A percentile compares a stretch with the other conserved stretches of the same genome.
phyloP scores from a whole-genome alignment of 2,797 vertebrate species.

The Cuniculus paca region DNA sequence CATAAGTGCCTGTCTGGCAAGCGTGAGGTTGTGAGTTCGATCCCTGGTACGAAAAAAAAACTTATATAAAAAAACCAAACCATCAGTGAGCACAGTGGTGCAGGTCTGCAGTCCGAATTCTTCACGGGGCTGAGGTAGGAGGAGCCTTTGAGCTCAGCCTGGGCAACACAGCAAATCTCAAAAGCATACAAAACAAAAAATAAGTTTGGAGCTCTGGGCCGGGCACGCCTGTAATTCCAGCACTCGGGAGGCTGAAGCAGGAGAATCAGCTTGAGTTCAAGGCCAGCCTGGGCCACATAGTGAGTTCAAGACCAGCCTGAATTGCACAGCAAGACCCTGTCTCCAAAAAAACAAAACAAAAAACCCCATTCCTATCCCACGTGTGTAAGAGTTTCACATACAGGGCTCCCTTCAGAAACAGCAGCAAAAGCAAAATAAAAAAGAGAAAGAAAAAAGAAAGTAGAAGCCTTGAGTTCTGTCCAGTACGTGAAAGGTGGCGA shows the following conservation, averaged over 20 bases:
- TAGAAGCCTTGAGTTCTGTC: too few relatives aligned
- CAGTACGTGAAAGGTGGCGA: fast-evolving
- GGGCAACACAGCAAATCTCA: neutral
- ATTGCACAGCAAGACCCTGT: neutral
- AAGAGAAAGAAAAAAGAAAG: too few relatives aligned
- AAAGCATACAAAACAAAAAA: neutral
- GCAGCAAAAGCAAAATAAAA: too few relatives aligned
- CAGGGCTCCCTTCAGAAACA: too few relatives aligned
- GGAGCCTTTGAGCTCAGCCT: neutral
- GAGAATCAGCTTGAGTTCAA: neutral
- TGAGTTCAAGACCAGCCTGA: neutral
- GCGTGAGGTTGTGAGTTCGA: too few relatives aligned
- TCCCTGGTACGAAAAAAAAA: too few relatives aligned
- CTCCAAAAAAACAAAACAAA: neutral
- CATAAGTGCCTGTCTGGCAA: too few relatives aligned
- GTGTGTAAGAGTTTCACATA: too few relatives aligned
- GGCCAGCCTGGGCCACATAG: neutral
- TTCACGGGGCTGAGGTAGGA: neutral
- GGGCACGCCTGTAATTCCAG: neutral
- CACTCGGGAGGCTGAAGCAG: neutral
- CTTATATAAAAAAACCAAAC: too few relatives aligned
- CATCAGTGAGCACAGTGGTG: fast-evolving
- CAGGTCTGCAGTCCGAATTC: too few relatives aligned
- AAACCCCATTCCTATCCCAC: too few relatives aligned
- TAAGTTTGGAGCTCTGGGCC: neutral